Percentiles rank a stretch among this genome's conserved stretches.
Evolutionary conservation across 2,888 invertebrate species (phyloP).

Genomic region (Drosophila maculinotata): DNA sequence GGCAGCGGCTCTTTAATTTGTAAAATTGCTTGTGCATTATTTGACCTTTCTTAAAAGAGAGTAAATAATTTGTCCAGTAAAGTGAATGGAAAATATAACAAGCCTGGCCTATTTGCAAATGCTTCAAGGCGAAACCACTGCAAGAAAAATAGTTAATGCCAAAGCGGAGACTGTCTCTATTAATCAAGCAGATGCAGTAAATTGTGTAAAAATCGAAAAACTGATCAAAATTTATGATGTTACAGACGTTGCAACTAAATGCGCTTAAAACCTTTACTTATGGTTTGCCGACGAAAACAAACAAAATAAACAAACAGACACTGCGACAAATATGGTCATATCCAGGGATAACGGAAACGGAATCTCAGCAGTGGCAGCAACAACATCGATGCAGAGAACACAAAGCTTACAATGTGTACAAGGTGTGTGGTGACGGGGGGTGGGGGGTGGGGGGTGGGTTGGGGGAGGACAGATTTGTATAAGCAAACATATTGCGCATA

Average conservation of each 20-base stretch:
- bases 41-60: constrained; percentile 8
- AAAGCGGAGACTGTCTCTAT: constrained; percentile 3
- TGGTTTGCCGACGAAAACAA: constrained; percentile 59
- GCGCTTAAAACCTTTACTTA: constrained; percentile 77
- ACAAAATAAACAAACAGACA: constrained; percentile 21
- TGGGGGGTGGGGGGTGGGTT: too few species aligned
- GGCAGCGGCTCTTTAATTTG: constrained; percentile 42
- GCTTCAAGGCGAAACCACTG: background rate
- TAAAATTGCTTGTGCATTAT: constrained; percentile 34
- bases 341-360: constrained; percentile 7
- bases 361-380: constrained; percentile 35
- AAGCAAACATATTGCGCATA: constrained; percentile 79
- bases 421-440: too few species aligned
- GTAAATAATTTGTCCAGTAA: constrained; percentile 53
- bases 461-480: too few species aligned
- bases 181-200: constrained; percentile 22
- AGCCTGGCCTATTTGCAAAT: constrained; percentile 21
- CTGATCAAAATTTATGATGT: constrained; percentile 35
- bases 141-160: background rate
- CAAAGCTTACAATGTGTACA: constrained; percentile 49
- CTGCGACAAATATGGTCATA: constrained; percentile 32
- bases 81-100: constrained; percentile 50
- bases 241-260: constrained; percentile 61
- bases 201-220: constrained; percentile 28
- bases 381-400: constrained; percentile 31